Evolutionary conservation across 92 coral and sea anemone species (phyloP).

Genomic region (Metridium senile): DNA sequence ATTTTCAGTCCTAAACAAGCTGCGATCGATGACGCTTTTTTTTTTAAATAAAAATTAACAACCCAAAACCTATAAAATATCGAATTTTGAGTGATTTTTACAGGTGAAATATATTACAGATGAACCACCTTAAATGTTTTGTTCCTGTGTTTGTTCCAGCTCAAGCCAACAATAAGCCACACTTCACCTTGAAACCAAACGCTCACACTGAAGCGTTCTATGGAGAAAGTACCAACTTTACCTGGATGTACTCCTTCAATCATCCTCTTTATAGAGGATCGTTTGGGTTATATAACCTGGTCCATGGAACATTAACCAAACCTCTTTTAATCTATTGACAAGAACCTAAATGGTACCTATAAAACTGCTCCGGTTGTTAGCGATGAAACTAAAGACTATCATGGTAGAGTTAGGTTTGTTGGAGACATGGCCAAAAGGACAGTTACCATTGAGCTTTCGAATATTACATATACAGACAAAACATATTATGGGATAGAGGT

Average conservation of each 20-base stretch:
- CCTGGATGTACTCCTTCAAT: slow-evolving; percentile 30
- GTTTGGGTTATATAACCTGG: slow-evolving; percentile 35
- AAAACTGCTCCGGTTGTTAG: not conserved
- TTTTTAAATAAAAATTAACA: too few relatives aligned
- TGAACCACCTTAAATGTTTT: too few relatives aligned
- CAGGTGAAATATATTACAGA: too few relatives aligned
- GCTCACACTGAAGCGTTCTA: slow-evolving; percentile 5
- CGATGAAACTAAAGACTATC: not conserved
- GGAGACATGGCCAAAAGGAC: slow-evolving; percentile 25
- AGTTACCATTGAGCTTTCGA: slow-evolving; percentile 35
- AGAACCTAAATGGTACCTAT: not conserved
- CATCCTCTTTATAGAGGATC: slow-evolving; percentile 10
- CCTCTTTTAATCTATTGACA: slow-evolving; percentile 14
- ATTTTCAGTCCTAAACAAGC: too few relatives aligned
- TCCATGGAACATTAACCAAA: not conserved
- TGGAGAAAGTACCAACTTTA: slow-evolving; percentile 37
- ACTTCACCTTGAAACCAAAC: slow-evolving; percentile 13
- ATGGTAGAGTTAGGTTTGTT: slow-evolving; percentile 30
- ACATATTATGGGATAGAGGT: slow-evolving; percentile 23
- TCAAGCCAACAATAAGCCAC: slow-evolving; percentile 41
- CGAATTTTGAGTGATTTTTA: too few relatives aligned
- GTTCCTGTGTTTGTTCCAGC: not conserved
- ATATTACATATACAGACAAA: not conserved
- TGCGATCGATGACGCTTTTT: too few relatives aligned
- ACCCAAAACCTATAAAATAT: too few relatives aligned